A percentile compares a stretch with the other conserved stretches of the same genome.
Evolutionary conservation across 2,797 vertebrate species (phyloP).

Genomic region (Danio aesculapii): DNA sequence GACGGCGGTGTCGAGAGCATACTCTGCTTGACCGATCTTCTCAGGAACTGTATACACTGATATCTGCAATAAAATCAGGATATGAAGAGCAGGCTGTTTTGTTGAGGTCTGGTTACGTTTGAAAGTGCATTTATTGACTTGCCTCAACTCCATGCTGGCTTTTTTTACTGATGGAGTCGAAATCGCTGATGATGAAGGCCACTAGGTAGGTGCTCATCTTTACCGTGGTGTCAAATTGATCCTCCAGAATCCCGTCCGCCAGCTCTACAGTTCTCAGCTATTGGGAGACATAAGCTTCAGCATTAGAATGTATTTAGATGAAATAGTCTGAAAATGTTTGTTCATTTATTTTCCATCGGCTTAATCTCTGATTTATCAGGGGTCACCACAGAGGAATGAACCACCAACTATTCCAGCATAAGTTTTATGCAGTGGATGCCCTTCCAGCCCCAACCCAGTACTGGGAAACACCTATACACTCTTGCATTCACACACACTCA

Average conservation of each 20-base stretch:
- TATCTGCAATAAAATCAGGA: conserved; percentile 74
- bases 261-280: conserved; percentile 84
- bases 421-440: no score
- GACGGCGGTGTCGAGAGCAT: conserved; percentile 86
- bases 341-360: no score
- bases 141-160: conserved; percentile 88
- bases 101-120: background rate
- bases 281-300: conserved; percentile 23
- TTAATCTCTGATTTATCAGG: no score
- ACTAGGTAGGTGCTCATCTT: conserved; percentile 95
- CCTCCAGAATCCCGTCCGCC: conserved; percentile 83
- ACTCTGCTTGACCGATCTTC: conserved; percentile 87
- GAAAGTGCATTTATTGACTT: conserved; percentile 48
- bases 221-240: conserved; percentile 88
- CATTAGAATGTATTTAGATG: background rate
- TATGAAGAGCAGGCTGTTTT: background rate
- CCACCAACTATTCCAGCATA: no score
- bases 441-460: no score
- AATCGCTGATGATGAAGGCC: conserved; percentile 92
- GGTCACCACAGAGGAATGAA: no score
- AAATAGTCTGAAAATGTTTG: no score
- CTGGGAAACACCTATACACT: no score
- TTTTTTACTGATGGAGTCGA: conserved; percentile 88
- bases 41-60: conserved; percentile 87
- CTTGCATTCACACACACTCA: no score